Evolutionary conservation across 2,113 vertebrate species (phyloP).

Genomic region (Sander lucioperca): DNA sequence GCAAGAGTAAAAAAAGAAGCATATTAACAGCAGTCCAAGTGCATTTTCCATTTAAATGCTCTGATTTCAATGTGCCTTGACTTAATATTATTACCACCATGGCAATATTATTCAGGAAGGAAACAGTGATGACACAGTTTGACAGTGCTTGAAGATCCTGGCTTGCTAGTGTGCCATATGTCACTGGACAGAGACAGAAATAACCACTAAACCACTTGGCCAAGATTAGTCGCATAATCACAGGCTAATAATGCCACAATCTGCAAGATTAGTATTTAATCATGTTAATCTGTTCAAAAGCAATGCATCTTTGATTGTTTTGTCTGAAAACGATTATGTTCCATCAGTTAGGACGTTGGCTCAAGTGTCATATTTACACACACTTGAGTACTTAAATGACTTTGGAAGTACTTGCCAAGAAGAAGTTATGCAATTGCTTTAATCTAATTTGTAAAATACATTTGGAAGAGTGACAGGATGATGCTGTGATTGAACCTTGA

Average conservation of each 20-base stretch:
- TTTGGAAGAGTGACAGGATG: constrained; percentile 28
- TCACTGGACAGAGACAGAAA: constrained; percentile 63
- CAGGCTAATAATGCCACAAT: constrained; percentile 72
- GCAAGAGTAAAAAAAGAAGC: not conserved
- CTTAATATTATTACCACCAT: not conserved
- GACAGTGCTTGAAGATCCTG: constrained; percentile 35
- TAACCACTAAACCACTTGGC: constrained; percentile 71
- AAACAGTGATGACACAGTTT: constrained; percentile 22
- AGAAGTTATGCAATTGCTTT: constrained; percentile 9
- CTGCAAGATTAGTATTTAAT: constrained; percentile 70
- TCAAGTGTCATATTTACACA: constrained; percentile 26
- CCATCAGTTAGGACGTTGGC: not conserved
- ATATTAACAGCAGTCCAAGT: not conserved
- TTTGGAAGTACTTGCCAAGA: constrained; percentile 28
- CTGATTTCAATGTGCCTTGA: not conserved
- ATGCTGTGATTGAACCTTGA: constrained; percentile 36
- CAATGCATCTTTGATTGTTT: constrained; percentile 23
- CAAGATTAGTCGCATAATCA: constrained; percentile 76
- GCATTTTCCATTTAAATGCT: not conserved
- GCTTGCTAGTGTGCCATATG: constrained; percentile 60
- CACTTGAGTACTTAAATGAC: constrained; percentile 12
- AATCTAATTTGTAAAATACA: constrained; percentile 39
- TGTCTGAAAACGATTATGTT: constrained; percentile 8
- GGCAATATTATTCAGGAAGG: constrained; percentile 7
- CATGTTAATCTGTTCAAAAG: constrained; percentile 59